Evolutionary conservation across 2,888 invertebrate species (phyloP).

Genomic region (Andrena dorsata): DNA sequence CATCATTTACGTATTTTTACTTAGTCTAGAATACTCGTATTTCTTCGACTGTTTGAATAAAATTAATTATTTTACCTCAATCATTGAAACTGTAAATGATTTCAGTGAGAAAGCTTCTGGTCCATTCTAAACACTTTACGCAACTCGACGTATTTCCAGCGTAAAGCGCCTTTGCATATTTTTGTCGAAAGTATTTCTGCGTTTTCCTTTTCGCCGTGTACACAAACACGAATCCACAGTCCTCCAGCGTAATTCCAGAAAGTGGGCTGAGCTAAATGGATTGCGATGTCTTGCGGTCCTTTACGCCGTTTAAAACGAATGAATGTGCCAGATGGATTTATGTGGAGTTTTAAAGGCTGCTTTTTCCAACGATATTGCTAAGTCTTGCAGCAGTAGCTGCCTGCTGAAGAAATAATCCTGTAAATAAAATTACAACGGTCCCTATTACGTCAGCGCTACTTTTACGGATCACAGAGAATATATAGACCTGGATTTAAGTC

Average conservation of each 20-base stretch:
- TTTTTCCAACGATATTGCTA: conserved; percentile 31
- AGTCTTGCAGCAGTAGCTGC: neutral
- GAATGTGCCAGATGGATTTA: conserved; percentile 68
- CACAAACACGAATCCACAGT: conserved; percentile 41
- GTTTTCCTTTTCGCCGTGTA: conserved; percentile 53
- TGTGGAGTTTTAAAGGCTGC: conserved; percentile 61
- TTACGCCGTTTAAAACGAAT: conserved; percentile 67
- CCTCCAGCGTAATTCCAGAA: conserved; percentile 63
- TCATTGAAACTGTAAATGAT: neutral
- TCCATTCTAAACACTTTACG: neutral
- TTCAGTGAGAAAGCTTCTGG: neutral
- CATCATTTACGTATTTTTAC: too few species aligned
- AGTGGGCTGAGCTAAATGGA: conserved; percentile 69
- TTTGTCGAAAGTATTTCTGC: conserved; percentile 10
- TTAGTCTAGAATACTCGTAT: too few species aligned
- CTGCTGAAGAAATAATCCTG: conserved; percentile 38
- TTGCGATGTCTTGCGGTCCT: conserved; percentile 67
- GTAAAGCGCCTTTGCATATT: conserved; percentile 20
- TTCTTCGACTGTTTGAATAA: too few species aligned
- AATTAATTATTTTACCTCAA: neutral
- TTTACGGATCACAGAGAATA: neutral
- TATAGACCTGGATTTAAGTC: neutral
- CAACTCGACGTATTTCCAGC: conserved; percentile 3
- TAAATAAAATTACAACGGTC: conserved; percentile 28
- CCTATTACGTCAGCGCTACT: neutral